Evolutionary conservation across 2,888 invertebrate species (phyloP).

Genomic region (Tinea trinotella): DNA sequence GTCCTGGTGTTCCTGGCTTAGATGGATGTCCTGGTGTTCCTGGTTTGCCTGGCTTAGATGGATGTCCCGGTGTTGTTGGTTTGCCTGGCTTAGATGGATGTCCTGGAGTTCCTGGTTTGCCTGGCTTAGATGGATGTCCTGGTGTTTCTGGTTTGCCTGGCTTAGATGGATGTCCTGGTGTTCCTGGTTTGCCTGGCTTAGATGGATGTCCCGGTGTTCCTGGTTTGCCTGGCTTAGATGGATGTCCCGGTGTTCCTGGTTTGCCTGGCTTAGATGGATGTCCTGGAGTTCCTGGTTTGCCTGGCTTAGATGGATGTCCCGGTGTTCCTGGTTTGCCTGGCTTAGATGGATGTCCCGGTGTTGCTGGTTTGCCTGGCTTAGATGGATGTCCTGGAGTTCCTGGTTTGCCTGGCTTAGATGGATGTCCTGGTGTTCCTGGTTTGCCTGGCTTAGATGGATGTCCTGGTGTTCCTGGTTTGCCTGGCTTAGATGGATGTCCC

Average conservation of each 20-base stretch:
- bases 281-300: constrained; percentile 16
- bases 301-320: constrained; percentile 18
- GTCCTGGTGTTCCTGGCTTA: constrained; percentile 19
- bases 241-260: constrained; percentile 13
- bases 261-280: constrained; percentile 9
- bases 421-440: constrained; percentile 17
- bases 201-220: constrained; percentile 8
- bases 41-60: constrained; percentile 5
- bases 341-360: not conserved
- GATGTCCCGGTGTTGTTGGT: not conserved
- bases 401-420: constrained; percentile 19
- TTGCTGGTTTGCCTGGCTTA: not conserved
- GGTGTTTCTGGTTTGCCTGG: constrained; percentile 20
- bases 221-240: not conserved
- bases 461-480: constrained; percentile 14
- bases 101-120: constrained; percentile 18
- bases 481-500: not conserved
- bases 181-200: constrained; percentile 10
- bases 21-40: constrained; percentile 18
- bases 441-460: too few relatives aligned
- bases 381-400: constrained; percentile 19
- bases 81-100: constrained; percentile 7
- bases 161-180: too few relatives aligned
- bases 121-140: constrained; percentile 19
- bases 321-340: constrained; percentile 16